phyloP scores from a whole-genome alignment of 2,888 invertebrate species.

The Anthophora plumipes region DNA sequence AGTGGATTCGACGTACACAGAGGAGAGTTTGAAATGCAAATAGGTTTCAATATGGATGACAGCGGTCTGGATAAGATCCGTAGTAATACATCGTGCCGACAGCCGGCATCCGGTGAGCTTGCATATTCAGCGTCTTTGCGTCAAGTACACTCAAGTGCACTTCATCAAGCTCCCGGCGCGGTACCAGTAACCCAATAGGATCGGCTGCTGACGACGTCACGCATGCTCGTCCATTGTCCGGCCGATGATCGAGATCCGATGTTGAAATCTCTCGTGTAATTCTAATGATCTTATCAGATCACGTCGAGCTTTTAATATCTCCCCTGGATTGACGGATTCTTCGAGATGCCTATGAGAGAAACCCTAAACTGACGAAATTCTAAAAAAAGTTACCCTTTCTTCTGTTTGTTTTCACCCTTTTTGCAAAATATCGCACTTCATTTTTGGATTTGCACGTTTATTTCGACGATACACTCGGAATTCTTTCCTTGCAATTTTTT shows the following conservation, averaged over 20 bases:
- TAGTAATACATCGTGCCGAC: conserved; percentile 83
- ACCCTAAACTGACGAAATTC: too few species aligned
- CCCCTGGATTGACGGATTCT: too few species aligned
- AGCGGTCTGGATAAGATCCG: conserved; percentile 81
- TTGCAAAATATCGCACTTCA: too few species aligned
- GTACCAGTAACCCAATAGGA: conserved; percentile 61
- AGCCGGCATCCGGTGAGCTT: conserved; percentile 82
- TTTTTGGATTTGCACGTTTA: too few species aligned
- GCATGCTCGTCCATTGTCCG: conserved; percentile 56
- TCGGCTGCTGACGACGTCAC: conserved; percentile 60
- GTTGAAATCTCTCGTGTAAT: background rate
- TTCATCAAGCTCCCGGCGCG: conserved; percentile 75
- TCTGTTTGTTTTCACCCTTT: too few species aligned
- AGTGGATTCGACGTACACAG: conserved; percentile 15
- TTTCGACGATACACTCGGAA: too few species aligned
- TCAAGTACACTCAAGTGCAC: conserved; percentile 78
- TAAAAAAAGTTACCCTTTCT: too few species aligned
- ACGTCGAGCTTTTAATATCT: too few species aligned
- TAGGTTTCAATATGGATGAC: conserved; percentile 78
- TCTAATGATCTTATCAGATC: background rate
- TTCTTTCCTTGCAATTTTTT: too few species aligned
- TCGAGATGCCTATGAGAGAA: too few species aligned
- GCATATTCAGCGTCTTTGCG: conserved; percentile 82
- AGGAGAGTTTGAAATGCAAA: conserved; percentile 77
- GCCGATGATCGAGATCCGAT: conserved; percentile 33